Base-by-base conservation (phyloP, 1,140 invertebrate genomes). In the Hylyphantes graminicola region DNA sequence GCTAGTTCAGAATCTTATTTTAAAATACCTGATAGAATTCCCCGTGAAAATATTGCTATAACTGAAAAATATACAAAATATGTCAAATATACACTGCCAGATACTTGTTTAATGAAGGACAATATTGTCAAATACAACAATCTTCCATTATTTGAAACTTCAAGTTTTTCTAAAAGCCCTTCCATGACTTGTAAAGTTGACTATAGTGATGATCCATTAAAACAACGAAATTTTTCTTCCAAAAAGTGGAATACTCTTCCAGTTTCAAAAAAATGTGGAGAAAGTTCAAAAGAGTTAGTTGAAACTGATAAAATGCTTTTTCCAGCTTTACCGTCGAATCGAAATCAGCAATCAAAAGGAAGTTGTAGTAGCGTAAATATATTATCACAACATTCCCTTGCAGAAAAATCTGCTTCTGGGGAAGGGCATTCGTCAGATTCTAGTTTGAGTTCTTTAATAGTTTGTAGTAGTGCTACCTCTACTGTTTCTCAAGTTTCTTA, bases 401-500 rank as follows among this genome's bases (percentile, higher is more conserved):
- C 55, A 17, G 93, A 93, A 85, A 93, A 93, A 88, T 94, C 94
- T 87, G 86, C 87, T 85, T 89, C 93, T 57, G 94, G 94, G 87
- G 94, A 93, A 13, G 93, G 94, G 19, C 93, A 94, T 89, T 94
- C 93, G 64, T 89, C 11, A 51, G 73, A 59, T 63, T 53, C 15
- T 73, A 48, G 15, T 80, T 53, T 65, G 85, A 57, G 57, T 72
- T 15, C 88, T 86, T 70, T 87, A 87, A 67, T 86, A 87, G 54
- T 88, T 85, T 73, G 48, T 7, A 13, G 75, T 11, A 53, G 21
- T 84, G 89, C 91, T 53, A 89, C 90, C 61, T 90, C 90, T 13
- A 90, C 90, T 50, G 91, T 91, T 12, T 91, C 92, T 15, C 93
- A 92, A 86, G 93, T 93, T 54, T 94, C 93, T 64, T 94, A 94